Evolutionary conservation across 2,113 vertebrate species (phyloP).

Genomic region (Chelonoidis abingdonii): DNA sequence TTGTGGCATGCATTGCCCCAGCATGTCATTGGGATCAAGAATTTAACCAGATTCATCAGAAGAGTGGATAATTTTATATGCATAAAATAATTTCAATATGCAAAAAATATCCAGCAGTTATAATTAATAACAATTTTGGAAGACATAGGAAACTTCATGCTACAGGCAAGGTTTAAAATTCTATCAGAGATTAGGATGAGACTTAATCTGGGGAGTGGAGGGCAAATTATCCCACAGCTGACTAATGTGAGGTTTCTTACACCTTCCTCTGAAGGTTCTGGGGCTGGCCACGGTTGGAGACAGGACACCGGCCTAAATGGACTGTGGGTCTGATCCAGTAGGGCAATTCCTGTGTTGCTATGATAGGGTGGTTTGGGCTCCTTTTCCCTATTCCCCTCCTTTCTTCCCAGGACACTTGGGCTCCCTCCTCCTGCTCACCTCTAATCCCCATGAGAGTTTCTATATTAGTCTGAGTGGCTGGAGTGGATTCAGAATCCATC

Average conservation of each 20-base stretch:
- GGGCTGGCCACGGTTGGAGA: not conserved
- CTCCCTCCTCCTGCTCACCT: not conserved
- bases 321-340: not conserved
- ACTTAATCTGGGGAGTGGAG: slow-evolving; percentile 3
- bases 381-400: not conserved
- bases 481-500: slow-evolving; percentile 64
- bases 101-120: not conserved
- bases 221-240: slow-evolving; percentile 14
- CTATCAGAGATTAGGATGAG: not conserved
- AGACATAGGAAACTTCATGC: not conserved
- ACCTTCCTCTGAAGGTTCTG: not conserved
- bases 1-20: not conserved
- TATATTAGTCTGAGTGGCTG: slow-evolving; percentile 62
- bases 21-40: not conserved
- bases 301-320: not conserved
- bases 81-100: not conserved
- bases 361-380: not conserved
- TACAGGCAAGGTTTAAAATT: slow-evolving; percentile 36
- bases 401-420: not conserved
- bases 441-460: slow-evolving; percentile 50
- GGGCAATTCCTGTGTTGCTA: not conserved
- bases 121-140: slow-evolving; percentile 8
- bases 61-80: slow-evolving; percentile 4
- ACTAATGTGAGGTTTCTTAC: not conserved
- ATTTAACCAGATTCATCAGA: slow-evolving; percentile 16